A percentile compares a stretch with the other conserved stretches of the same genome.
These are phyloP conservation scores for Phoxinus phoxinus DNA, from an alignment of 2,113 vertebrate species.

Conservation along the genomic window DNA sequence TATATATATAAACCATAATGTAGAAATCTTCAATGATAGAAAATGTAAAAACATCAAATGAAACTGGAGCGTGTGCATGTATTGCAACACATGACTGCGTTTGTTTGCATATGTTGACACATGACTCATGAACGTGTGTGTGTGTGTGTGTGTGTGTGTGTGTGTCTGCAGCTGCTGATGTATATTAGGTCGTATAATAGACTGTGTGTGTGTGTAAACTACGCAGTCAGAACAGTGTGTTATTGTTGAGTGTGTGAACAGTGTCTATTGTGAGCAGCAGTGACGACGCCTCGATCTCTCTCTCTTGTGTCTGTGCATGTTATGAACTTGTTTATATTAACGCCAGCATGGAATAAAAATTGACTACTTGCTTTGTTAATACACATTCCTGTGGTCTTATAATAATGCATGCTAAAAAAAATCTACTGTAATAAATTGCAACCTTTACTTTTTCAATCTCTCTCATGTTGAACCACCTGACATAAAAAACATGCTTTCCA, in stretches of 20 bases:
- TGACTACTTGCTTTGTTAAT: too few relatives aligned
- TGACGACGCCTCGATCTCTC: not conserved
- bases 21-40: not conserved
- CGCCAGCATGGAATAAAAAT: not conserved
- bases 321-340: not conserved
- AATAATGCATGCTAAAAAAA: not conserved
- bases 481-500: not conserved
- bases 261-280: slow-evolving; percentile 12
- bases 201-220: slow-evolving; percentile 17
- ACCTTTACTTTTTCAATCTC: not conserved
- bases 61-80: not conserved
- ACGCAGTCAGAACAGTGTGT: not conserved
- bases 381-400: not conserved
- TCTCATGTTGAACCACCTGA: not conserved
- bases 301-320: too few relatives aligned
- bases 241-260: slow-evolving; percentile 27
- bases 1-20: not conserved
- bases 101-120: slow-evolving; percentile 1
- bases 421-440: not conserved
- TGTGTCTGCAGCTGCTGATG: slow-evolving; percentile 25
- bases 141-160: slow-evolving; percentile 32
- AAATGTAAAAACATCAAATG: not conserved
- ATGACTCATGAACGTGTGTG: slow-evolving; percentile 1
- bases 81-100: not conserved
- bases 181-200: slow-evolving; percentile 11